Percentiles rank a stretch among this genome's conserved stretches.
phyloP scores from a whole-genome alignment of 30 jellyfish, hydroid and myxozoan species.

The Cassiopea andromeda region DNA sequence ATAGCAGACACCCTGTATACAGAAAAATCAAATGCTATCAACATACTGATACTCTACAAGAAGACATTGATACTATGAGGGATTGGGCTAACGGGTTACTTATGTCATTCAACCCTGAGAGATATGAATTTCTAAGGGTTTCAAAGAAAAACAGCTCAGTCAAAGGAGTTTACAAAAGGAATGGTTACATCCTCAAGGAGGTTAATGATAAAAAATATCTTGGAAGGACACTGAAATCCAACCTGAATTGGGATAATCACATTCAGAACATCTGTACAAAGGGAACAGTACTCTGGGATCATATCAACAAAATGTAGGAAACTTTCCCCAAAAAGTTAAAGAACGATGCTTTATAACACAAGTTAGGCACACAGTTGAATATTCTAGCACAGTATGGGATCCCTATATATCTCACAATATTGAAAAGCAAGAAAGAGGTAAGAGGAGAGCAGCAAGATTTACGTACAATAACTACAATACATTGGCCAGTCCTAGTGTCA shows the following conservation, averaged over 20 bases:
- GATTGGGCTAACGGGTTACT: slow-evolving; percentile 40
- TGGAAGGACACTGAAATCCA: slow-evolving; percentile 28
- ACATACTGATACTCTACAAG: slow-evolving; percentile 32
- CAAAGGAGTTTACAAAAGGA: slow-evolving; percentile 3
- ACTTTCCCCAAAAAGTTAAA: slow-evolving; percentile 33
- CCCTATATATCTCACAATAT: slow-evolving; percentile 37
- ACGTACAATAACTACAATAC: neutral
- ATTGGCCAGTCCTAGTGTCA: slow-evolving; percentile 36
- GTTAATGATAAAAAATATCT: slow-evolving; percentile 28
- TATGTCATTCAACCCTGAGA: slow-evolving; percentile 50
- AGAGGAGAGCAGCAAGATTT: slow-evolving; percentile 57
- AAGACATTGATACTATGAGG: slow-evolving; percentile 34
- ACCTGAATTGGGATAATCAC: slow-evolving; percentile 23
- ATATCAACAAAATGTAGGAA: slow-evolving; percentile 37
- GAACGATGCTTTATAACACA: slow-evolving; percentile 49
- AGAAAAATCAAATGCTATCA: slow-evolving; percentile 16
- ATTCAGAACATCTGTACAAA: slow-evolving; percentile 13
- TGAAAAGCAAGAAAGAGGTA: slow-evolving; percentile 31
- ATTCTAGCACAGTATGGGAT: slow-evolving; percentile 38
- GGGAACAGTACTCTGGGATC: neutral
- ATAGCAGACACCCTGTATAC: slow-evolving; percentile 14
- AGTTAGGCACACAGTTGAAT: slow-evolving; percentile 26
- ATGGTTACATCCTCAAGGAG: slow-evolving; percentile 11
- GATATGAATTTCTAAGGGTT: slow-evolving; percentile 23
- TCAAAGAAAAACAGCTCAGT: too few relatives aligned